Percentiles rank a stretch among this genome's conserved stretches.
Evolutionary conservation across 2,888 invertebrate species (phyloP).

Genomic region (Polia nebulosa): DNA sequence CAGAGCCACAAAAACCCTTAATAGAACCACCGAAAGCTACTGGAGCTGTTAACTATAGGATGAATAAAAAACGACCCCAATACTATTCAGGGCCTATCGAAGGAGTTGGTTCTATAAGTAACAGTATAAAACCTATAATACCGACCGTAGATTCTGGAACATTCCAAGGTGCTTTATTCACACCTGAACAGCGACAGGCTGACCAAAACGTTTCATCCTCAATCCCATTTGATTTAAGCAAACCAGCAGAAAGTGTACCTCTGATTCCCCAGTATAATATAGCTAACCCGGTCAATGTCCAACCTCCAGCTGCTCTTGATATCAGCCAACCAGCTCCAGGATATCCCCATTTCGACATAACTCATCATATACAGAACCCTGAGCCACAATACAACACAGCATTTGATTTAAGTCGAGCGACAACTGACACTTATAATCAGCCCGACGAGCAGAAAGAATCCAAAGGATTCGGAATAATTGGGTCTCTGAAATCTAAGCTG

Average conservation of each 20-base stretch:
- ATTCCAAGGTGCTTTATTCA: slow-evolving; percentile 81
- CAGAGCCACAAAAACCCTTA: slow-evolving; percentile 73
- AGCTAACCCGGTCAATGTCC: slow-evolving; percentile 38
- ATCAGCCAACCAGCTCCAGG: slow-evolving; percentile 32
- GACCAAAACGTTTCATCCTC: slow-evolving; percentile 48
- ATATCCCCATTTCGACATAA: slow-evolving; percentile 42
- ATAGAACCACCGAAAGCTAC: slow-evolving; percentile 82
- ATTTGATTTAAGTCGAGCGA: slow-evolving; percentile 83
- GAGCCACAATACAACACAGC: slow-evolving; percentile 75
- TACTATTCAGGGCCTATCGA: slow-evolving; percentile 89
- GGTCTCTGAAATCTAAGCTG: slow-evolving; percentile 87
- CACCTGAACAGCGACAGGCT: slow-evolving; percentile 68
- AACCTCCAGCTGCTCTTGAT: slow-evolving; percentile 32
- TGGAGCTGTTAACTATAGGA: slow-evolving; percentile 80
- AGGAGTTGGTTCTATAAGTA: slow-evolving; percentile 84
- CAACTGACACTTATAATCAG: slow-evolving; percentile 75
- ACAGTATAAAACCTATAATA: slow-evolving; percentile 81
- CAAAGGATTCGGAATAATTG: slow-evolving; percentile 84
- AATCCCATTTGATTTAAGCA: slow-evolving; percentile 69
- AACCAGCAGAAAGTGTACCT: slow-evolving; percentile 53
- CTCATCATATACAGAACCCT: slow-evolving; percentile 59
- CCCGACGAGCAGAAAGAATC: slow-evolving; percentile 78
- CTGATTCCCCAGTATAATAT: slow-evolving; percentile 62
- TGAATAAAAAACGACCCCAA: slow-evolving; percentile 86
- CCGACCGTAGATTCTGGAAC: slow-evolving; percentile 70